A percentile compares a stretch with the other conserved stretches of the same genome.
phyloP scores from a whole-genome alignment of 2,797 vertebrate species.

The Austrolebias charrua region DNA sequence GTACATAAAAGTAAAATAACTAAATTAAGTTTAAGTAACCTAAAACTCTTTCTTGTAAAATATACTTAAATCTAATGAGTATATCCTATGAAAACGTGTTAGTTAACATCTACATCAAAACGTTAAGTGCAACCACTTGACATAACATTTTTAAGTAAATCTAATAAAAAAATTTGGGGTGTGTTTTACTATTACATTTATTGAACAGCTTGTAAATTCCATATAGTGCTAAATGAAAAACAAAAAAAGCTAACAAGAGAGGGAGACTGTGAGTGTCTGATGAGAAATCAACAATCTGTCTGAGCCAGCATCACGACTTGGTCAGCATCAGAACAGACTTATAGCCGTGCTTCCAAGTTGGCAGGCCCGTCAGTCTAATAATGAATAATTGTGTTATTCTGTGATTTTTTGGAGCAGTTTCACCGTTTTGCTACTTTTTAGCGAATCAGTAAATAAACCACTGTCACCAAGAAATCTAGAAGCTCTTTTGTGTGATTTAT shows the following conservation, averaged over 20 bases:
- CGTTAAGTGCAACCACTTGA: no score
- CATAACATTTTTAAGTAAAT: no score
- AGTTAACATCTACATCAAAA: no score
- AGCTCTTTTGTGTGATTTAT: background rate
- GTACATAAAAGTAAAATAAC: no score
- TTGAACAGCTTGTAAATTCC: no score
- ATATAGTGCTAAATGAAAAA: no score
- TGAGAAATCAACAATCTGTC: background rate
- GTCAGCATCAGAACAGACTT: conserved; percentile 1
- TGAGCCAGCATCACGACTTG: background rate
- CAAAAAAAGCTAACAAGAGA: background rate
- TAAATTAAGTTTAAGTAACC: no score
- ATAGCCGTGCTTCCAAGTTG: background rate
- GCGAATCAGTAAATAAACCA: background rate
- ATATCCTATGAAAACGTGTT: no score
- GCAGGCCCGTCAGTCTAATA: background rate
- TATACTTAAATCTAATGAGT: no score
- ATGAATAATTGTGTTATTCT: background rate
- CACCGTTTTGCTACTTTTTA: background rate
- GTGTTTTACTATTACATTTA: no score
- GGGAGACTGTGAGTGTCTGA: background rate
- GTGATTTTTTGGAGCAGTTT: background rate
- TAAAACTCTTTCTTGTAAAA: no score
- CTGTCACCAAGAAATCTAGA: background rate
- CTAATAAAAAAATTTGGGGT: no score